A percentile compares a stretch with the other conserved stretches of the same genome.
Conservation (phyloP, 1,140 invertebrate genomes). For the Adelges cooleyi region DNA sequence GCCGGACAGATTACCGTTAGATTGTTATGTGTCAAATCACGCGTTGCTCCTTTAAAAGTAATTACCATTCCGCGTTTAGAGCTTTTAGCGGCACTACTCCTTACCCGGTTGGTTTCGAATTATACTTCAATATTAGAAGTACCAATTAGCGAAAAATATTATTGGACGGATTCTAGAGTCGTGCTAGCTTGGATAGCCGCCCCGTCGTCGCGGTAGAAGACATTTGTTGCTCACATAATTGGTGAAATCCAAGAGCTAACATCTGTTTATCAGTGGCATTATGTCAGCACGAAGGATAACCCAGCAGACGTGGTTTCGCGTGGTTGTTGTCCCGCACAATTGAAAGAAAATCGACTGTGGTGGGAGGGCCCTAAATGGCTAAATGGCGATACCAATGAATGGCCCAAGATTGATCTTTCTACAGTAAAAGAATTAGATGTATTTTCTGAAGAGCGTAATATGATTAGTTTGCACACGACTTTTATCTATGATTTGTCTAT, state of each 20-base stretch:
- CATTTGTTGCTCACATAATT: conserved; percentile 34
- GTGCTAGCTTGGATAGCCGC: conserved; percentile 31
- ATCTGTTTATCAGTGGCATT: conserved; percentile 30
- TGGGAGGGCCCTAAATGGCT: conserved; percentile 1
- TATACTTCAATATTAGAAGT: background rate
- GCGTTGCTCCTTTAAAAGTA: conserved; percentile 37
- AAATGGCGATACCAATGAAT: background rate
- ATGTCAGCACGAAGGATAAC: conserved; percentile 34
- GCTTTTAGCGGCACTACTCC: conserved; percentile 36
- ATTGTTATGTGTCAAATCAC: conserved; percentile 35
- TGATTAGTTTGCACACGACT: background rate
- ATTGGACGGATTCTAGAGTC: conserved; percentile 30
- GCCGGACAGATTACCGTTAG: conserved; percentile 14
- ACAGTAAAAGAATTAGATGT: background rate
- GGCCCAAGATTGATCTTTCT: background rate
- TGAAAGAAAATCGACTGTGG: conserved; percentile 2
- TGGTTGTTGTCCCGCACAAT: conserved; percentile 20
- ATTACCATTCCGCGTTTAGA: conserved; percentile 38
- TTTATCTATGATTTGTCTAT: background rate
- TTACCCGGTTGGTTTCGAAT: conserved; percentile 31
- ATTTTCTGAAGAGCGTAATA: background rate
- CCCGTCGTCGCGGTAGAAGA: conserved; percentile 31
- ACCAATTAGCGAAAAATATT: background rate
- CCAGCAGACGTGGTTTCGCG: conserved; percentile 34
- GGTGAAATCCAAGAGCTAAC: conserved; percentile 33